Evolutionary conservation across 1,140 invertebrate species (phyloP).

Genomic region (Scaptomyza graminum): DNA sequence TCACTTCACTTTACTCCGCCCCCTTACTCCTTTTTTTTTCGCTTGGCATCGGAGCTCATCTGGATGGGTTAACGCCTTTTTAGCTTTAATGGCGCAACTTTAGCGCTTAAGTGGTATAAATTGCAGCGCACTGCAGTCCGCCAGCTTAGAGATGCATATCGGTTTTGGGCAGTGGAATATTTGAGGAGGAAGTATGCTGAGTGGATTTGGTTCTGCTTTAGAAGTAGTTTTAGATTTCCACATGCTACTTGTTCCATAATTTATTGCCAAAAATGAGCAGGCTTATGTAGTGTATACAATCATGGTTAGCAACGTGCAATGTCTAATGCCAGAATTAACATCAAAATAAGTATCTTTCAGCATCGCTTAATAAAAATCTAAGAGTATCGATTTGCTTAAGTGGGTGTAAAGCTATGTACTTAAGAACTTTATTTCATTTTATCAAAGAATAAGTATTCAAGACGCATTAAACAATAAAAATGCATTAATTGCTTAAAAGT

Average conservation of each 20-base stretch:
- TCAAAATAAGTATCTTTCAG: conserved; percentile 16
- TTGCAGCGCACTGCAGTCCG: conserved; percentile 58
- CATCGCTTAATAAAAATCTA: neutral
- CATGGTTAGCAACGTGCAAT: conserved; percentile 12
- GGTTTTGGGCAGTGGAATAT: conserved; percentile 7
- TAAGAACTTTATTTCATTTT: too few relatives aligned
- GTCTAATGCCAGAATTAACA: conserved; percentile 10
- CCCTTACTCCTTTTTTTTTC: neutral
- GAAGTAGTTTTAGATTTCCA: conserved; percentile 8
- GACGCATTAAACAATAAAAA: too few relatives aligned
- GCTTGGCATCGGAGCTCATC: conserved; percentile 48
- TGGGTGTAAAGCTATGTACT: too few relatives aligned
- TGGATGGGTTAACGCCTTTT: conserved; percentile 71
- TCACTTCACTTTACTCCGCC: neutral
- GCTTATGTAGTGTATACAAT: neutral
- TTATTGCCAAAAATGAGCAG: conserved; percentile 21
- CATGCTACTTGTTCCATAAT: conserved; percentile 18
- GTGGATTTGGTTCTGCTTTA: conserved; percentile 17
- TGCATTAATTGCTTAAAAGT: too few relatives aligned
- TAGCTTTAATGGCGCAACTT: conserved; percentile 76
- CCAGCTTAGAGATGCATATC: conserved; percentile 64
- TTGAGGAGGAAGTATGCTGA: neutral
- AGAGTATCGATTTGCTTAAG: too few relatives aligned
- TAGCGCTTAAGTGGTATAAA: conserved; percentile 79
- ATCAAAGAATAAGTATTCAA: too few relatives aligned